Conservation (phyloP, 2,888 invertebrate genomes). For the Boloria selene region DNA sequence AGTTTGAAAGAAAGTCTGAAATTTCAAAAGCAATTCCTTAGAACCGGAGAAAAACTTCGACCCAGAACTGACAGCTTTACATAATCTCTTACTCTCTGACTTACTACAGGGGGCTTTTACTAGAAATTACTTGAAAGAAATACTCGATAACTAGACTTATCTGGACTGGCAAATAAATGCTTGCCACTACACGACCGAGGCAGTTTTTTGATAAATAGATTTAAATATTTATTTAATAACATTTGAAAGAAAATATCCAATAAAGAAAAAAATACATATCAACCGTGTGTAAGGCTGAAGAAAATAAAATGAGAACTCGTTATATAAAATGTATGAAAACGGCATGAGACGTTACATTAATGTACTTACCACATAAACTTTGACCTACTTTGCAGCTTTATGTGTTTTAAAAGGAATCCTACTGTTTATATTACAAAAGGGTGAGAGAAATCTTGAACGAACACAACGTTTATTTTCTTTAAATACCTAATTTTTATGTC, state of each 20-base stretch:
- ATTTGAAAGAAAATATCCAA: background rate
- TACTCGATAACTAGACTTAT: no score
- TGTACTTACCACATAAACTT: constrained; percentile 9
- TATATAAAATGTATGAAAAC: constrained; percentile 15
- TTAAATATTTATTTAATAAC: background rate
- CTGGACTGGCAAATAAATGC: no score
- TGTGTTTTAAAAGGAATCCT: constrained; percentile 7
- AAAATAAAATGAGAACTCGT: constrained; percentile 2
- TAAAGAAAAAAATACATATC: constrained; percentile 3
- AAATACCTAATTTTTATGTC: background rate
- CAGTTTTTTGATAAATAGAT: no score
- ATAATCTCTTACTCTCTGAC: no score
- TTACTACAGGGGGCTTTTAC: no score
- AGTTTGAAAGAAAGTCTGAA: no score
- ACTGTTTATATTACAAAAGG: constrained; percentile 7
- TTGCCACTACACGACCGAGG: no score
- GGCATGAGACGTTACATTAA: constrained; percentile 7
- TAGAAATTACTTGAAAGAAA: no score
- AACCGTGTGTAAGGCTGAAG: background rate
- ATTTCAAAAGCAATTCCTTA: no score
- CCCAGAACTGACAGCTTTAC: no score
- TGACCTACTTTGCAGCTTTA: constrained; percentile 4
- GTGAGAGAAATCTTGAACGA: background rate
- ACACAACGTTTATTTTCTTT: constrained; percentile 7
- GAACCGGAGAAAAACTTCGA: no score